Conservation (phyloP, 2,888 invertebrate genomes). For the Penaeus monodon region DNA sequence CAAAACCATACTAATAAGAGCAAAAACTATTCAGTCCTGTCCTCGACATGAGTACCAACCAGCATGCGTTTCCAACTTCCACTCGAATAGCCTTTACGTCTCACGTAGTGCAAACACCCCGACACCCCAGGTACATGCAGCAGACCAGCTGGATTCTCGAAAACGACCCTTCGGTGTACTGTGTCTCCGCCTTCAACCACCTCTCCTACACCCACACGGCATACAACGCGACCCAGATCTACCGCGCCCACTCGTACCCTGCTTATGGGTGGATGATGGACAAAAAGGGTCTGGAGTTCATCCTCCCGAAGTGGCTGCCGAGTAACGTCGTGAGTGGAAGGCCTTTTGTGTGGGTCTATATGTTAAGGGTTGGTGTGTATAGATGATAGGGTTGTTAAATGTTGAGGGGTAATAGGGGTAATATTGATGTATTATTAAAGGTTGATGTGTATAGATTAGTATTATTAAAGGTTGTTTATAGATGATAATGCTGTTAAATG, state of each 20-base stretch:
- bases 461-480: no score
- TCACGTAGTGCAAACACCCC: neutral
- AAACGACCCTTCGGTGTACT: slow-evolving; percentile 43
- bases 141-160: slow-evolving; percentile 43
- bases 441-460: no score
- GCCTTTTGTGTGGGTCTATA: neutral
- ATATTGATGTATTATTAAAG: no score
- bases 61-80: no score
- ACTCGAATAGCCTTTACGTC: neutral
- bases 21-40: no score
- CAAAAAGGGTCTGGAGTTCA: slow-evolving; percentile 22
- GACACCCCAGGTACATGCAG: slow-evolving; percentile 49
- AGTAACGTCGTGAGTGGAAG: slow-evolving; percentile 32
- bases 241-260: slow-evolving; percentile 50
- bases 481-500: no score
- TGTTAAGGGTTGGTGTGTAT: no score
- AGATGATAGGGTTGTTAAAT: no score
- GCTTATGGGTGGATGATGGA: slow-evolving; percentile 60
- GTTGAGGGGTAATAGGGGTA: no score
- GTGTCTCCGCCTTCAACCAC: slow-evolving; percentile 60
- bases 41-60: no score
- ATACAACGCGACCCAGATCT: slow-evolving; percentile 31
- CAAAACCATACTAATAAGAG: no score
- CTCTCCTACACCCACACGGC: slow-evolving; percentile 55
- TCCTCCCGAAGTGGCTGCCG: slow-evolving; percentile 55